phyloP scores from a whole-genome alignment of 2,888 invertebrate species.

The Tetragonula carbonaria region DNA sequence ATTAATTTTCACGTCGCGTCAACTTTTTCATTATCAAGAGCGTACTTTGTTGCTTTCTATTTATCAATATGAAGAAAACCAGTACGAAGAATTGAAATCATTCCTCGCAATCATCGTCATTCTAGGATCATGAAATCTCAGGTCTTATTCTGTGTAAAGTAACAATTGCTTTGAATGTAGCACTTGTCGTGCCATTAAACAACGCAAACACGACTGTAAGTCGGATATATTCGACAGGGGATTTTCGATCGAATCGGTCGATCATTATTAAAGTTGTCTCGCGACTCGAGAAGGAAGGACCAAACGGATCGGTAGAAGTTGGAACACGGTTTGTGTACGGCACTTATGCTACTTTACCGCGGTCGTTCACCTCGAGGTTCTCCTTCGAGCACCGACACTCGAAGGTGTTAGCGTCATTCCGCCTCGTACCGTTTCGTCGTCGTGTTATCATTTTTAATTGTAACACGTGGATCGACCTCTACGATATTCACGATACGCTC shows the following conservation, averaged over 20 bases:
- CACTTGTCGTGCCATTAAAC: too few species aligned
- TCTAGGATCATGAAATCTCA: too few species aligned
- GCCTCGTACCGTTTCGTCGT: constrained; percentile 50
- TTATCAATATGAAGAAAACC: too few species aligned
- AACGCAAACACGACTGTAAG: too few species aligned
- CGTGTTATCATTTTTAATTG: constrained; percentile 34
- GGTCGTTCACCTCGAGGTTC: constrained; percentile 79
- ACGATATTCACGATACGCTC: not conserved
- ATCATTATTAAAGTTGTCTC: constrained; percentile 52
- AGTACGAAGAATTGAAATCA: too few species aligned
- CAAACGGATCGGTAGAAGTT: constrained; percentile 15
- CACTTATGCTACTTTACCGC: constrained; percentile 78
- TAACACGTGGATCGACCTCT: constrained; percentile 3
- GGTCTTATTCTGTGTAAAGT: too few species aligned
- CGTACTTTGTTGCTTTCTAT: too few species aligned
- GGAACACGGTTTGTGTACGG: constrained; percentile 57
- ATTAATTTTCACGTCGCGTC: too few species aligned
- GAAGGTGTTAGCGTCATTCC: constrained; percentile 58
- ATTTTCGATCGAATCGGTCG: not conserved
- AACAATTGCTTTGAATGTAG: too few species aligned
- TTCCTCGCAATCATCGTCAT: too few species aligned
- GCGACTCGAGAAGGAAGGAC: constrained; percentile 68
- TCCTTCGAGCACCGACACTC: constrained; percentile 46
- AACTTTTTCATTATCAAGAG: too few species aligned
- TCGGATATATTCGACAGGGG: too few species aligned